A percentile compares a stretch with the other conserved stretches of the same genome.
These are phyloP conservation scores for Abscondita cerata DNA, from an alignment of 2,888 invertebrate genomes.

Conservation along the genomic window DNA sequence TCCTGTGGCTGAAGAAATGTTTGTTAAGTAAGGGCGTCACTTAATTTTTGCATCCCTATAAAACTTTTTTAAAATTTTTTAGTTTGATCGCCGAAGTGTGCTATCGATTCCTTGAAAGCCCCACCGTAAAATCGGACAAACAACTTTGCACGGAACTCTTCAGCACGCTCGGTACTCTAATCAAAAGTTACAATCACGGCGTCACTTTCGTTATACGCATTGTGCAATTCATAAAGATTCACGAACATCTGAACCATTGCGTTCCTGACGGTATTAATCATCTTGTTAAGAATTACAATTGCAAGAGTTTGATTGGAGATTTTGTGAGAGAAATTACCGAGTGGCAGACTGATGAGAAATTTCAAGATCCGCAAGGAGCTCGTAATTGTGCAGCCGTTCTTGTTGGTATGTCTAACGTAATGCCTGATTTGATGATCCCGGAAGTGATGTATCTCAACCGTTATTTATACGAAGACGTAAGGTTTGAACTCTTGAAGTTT, in stretches of 20 bases:
- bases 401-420: conserved; percentile 50
- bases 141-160: conserved; percentile 73
- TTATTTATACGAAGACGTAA: conserved; percentile 53
- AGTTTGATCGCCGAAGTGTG: conserved; percentile 77
- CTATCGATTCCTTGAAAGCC: conserved; percentile 73
- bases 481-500: conserved; percentile 13
- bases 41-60: conserved; percentile 85
- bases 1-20: conserved; percentile 82
- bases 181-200: conserved; percentile 85
- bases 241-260: conserved; percentile 73
- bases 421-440: conserved; percentile 55
- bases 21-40: conserved; percentile 72
- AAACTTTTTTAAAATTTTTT: conserved; percentile 54
- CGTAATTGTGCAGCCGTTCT: conserved; percentile 50
- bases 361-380: conserved; percentile 57
- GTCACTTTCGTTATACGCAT: conserved; percentile 77
- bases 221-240: conserved; percentile 75
- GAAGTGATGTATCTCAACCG: conserved; percentile 53
- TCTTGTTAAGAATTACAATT: conserved; percentile 71
- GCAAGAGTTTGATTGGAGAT: conserved; percentile 74
- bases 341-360: conserved; percentile 65
- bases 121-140: conserved; percentile 67
- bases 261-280: conserved; percentile 75
- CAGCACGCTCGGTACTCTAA: conserved; percentile 80
- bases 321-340: conserved; percentile 77